Evolutionary conservation across 2,888 invertebrate species (phyloP), one percentile per base, ranked within the genome.

Genomic region (Cosmia trapezina): DNA sequence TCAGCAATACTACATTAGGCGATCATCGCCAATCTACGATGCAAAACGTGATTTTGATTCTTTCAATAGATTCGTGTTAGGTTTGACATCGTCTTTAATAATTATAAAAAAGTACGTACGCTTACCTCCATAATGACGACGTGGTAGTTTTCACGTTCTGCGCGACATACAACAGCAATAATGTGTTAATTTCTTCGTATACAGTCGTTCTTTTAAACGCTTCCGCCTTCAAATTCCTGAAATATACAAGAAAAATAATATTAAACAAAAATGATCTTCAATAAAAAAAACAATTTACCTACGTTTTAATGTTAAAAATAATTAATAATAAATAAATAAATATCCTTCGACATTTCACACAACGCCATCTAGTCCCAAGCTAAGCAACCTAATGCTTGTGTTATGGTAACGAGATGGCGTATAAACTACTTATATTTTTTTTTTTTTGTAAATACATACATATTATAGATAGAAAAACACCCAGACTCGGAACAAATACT

Each of bases 101-200:
- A 41, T 70, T 28, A 22, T n/a, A 56, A 70, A 60, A 79, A 57
- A 70, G 68, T 81, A 76, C 76, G 76, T 69, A 78, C 71, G 28
- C 90, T 84, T 88, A 95, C 95, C 95, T 89, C 94, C 94, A 95
- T 14, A 95, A 73, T 0, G 91, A 87, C 0, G 94, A 92, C 0
- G 90, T 90, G 0, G 93, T 93, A 0, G 89, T 86, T 76, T 94
- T 93, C 0, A 93, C 92, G 47, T 91, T 91, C 53, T 86, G 89
- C 69, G 91, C 87, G 60, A 94, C 86, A 22, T 92, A 89, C 3
- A 91, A 68, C 14, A 95, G 82, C 2, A 94, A 78, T 2, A 90
- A 88, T 1, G 90, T 85, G 73, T 93, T 94, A 14, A 94, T 91
- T 66, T 94, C 92, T 77, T 91, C 90, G 63, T 96, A 96, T 22